These are phyloP conservation scores for Datnioides undecimradiatus DNA, from an alignment of 2,113 vertebrate species.

Conservation along the genomic window DNA sequence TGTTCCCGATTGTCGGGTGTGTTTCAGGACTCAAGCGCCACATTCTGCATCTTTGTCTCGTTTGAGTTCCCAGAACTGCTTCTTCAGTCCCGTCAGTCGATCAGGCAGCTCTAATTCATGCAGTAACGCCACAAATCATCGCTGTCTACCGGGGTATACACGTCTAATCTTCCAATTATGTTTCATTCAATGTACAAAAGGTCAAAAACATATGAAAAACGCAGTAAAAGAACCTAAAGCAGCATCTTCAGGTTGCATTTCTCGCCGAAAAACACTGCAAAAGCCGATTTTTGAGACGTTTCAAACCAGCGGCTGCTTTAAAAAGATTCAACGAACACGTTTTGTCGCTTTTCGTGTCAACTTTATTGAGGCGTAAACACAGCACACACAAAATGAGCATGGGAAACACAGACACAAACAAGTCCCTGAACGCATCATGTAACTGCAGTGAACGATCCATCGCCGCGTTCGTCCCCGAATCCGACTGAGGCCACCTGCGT, in stretches of 20 bases:
- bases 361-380: no score
- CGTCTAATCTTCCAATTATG: background rate
- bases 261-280: no score
- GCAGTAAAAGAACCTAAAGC: background rate
- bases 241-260: no score
- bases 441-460: background rate
- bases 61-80: no score
- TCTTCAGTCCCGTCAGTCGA: no score
- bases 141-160: background rate
- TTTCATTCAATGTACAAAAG: background rate
- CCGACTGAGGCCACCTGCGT: background rate
- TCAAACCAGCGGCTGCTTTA: no score
- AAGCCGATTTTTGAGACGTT: no score
- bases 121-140: background rate
- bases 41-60: background rate
- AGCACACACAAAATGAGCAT: background rate
- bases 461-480: slow-evolving; percentile 7
- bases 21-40: background rate
- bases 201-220: fast-evolving
- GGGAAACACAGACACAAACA: background rate
- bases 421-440: background rate
- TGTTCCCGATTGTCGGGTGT: background rate
- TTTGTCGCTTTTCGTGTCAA: no score
- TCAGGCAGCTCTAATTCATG: no score
- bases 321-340: no score